Evolutionary conservation across 1,140 invertebrate species (phyloP).

Genomic region (Monomorium pharaonis): DNA sequence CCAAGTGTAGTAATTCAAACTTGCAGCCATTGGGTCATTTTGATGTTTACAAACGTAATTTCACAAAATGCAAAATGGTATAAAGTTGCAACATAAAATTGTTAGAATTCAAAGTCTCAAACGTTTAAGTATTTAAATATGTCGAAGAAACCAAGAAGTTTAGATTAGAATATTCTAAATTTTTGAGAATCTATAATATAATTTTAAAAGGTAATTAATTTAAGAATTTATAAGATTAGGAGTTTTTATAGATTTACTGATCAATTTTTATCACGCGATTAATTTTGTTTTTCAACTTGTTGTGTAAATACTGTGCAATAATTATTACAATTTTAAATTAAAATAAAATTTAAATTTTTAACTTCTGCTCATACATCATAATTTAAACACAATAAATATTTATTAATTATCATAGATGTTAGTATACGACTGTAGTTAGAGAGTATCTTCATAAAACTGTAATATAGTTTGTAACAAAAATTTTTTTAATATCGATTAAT

Average conservation of each 20-base stretch:
- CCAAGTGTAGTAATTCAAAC: background rate
- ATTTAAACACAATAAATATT: too few relatives aligned
- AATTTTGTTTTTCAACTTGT: too few relatives aligned
- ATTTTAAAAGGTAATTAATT: background rate
- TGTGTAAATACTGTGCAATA: too few relatives aligned
- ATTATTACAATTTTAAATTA: too few relatives aligned
- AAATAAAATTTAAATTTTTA: background rate
- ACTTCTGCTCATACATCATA: background rate
- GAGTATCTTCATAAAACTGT: too few relatives aligned
- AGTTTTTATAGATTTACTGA: too few relatives aligned
- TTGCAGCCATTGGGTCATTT: background rate
- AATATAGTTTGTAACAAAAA: background rate
- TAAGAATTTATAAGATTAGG: conserved; percentile 1
- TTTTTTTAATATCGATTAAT: background rate
- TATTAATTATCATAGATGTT: too few relatives aligned
- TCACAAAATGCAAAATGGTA: background rate
- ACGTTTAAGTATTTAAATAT: background rate
- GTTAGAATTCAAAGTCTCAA: background rate
- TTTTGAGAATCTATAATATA: background rate
- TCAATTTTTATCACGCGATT: too few relatives aligned
- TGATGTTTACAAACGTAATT: background rate
- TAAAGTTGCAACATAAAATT: background rate
- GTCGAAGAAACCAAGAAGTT: background rate
- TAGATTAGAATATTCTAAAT: background rate
- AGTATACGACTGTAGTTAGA: too few relatives aligned